These are phyloP conservation scores for Doris montereyensis DNA, from an alignment of 2,888 invertebrate genomes.

Conservation along the genomic window DNA sequence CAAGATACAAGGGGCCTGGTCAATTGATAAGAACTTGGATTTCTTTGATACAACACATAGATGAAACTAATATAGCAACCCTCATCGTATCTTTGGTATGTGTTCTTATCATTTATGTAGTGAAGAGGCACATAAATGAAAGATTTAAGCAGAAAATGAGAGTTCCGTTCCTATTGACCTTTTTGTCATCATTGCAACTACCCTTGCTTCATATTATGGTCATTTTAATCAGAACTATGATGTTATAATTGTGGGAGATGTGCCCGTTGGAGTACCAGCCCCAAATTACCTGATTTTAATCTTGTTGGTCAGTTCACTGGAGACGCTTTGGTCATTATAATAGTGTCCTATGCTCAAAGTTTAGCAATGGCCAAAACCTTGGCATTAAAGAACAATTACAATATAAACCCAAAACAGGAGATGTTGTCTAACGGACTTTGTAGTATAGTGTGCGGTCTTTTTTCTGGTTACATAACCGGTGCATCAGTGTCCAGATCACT, in stretches of 20 bases:
- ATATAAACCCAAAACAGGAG: slow-evolving; percentile 54
- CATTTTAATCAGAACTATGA: slow-evolving; percentile 36
- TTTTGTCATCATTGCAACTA: slow-evolving; percentile 53
- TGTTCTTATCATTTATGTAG: slow-evolving; percentile 60
- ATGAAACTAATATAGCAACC: slow-evolving; percentile 44
- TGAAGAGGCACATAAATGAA: slow-evolving; percentile 61
- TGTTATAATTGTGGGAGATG: slow-evolving; percentile 43
- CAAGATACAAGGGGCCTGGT: slow-evolving; percentile 31
- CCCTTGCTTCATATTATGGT: slow-evolving; percentile 36
- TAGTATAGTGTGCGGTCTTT: slow-evolving; percentile 78
- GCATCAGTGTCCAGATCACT: slow-evolving; percentile 75
- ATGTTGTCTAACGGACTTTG: slow-evolving; percentile 65
- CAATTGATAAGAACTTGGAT: slow-evolving; percentile 39
- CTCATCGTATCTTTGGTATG: slow-evolving; percentile 51
- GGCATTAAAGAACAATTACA: slow-evolving; percentile 74
- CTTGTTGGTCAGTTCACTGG: slow-evolving; percentile 65
- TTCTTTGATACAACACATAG: slow-evolving; percentile 51
- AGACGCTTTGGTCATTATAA: slow-evolving; percentile 72
- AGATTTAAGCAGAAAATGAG: slow-evolving; percentile 70
- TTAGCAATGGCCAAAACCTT: slow-evolving; percentile 74
- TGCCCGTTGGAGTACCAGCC: slow-evolving; percentile 51
- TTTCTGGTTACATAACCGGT: slow-evolving; percentile 69
- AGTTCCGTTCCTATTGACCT: slow-evolving; percentile 72
- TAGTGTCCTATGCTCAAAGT: slow-evolving; percentile 74
- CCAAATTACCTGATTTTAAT: slow-evolving; percentile 48